These are phyloP conservation scores for Trichoplusia ni DNA, from an alignment of 1,140 invertebrate genomes.

Conservation along the genomic window DNA sequence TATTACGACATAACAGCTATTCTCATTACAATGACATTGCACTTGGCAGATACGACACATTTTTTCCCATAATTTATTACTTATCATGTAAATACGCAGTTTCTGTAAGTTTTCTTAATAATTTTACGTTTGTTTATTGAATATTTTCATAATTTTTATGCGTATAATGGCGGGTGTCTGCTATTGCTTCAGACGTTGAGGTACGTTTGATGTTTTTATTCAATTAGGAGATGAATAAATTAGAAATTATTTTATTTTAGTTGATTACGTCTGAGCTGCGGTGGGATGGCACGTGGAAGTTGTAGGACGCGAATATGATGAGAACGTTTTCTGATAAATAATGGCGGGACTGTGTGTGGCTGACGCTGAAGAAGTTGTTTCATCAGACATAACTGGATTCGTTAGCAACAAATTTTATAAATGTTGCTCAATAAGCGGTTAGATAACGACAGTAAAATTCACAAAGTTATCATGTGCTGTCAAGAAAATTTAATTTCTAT, in stretches of 20 bases:
- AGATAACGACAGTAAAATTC: too few relatives aligned
- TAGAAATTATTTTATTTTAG: slow-evolving; percentile 3
- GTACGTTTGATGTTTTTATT: slow-evolving; percentile 5
- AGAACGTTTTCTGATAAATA: too few relatives aligned
- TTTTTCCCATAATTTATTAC: slow-evolving; percentile 17
- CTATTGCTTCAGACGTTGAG: slow-evolving; percentile 14
- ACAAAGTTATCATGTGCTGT: too few relatives aligned
- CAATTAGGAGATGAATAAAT: background rate
- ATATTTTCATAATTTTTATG: slow-evolving; percentile 25
- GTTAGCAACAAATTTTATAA: too few relatives aligned
- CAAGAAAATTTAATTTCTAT: too few relatives aligned
- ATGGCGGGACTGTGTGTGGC: too few relatives aligned
- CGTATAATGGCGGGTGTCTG: background rate
- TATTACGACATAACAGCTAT: too few relatives aligned
- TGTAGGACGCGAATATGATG: background rate
- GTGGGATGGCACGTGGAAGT: background rate
- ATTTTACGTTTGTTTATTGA: slow-evolving; percentile 7
- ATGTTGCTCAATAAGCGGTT: too few relatives aligned
- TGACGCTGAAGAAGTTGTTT: too few relatives aligned
- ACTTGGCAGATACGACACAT: slow-evolving; percentile 14
- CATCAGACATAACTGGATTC: too few relatives aligned
- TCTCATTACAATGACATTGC: slow-evolving; percentile 10
- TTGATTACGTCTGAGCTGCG: background rate
- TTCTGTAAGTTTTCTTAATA: background rate
- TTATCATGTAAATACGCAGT: slow-evolving; percentile 6